Conservation (phyloP, 2,113 vertebrate genomes). For the Spizaetus ornatus region DNA sequence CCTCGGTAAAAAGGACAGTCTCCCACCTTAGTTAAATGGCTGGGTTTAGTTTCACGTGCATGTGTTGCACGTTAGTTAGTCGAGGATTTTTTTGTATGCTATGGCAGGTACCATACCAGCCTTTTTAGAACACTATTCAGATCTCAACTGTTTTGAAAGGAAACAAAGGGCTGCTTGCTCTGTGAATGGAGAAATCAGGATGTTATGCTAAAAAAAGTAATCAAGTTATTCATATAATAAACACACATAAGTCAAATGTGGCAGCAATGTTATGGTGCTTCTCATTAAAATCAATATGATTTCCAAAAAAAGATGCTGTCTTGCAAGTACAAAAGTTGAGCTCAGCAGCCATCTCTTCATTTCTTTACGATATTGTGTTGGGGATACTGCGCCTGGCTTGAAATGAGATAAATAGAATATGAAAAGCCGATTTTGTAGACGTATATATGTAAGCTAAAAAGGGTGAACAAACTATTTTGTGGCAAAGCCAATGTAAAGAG, state of each 20-base stretch:
- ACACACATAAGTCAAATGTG: background rate
- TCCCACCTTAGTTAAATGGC: background rate
- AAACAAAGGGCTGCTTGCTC: background rate
- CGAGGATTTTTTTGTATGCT: accelerated
- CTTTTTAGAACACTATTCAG: background rate
- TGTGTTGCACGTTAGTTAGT: background rate
- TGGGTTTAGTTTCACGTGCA: accelerated
- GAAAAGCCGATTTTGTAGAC: background rate
- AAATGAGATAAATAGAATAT: background rate
- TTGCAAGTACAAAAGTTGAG: conserved; percentile 31
- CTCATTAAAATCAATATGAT: background rate
- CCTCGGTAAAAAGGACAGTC: background rate
- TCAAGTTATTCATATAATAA: background rate
- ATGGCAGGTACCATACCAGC: background rate
- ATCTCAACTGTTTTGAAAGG: background rate
- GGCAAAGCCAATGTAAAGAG: conserved; percentile 9
- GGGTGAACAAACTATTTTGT: background rate
- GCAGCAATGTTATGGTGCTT: background rate
- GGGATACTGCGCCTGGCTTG: background rate
- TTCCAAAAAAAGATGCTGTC: conserved; percentile 46
- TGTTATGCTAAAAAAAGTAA: background rate
- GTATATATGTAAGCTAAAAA: background rate
- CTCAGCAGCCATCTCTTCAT: conserved; percentile 18
- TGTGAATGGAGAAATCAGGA: background rate
- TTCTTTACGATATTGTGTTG: background rate